A percentile compares a stretch with the other conserved stretches of the same genome.
Evolutionary conservation across 1,140 invertebrate genomes (phyloP).

Genomic region (Anastrepha obliqua): DNA sequence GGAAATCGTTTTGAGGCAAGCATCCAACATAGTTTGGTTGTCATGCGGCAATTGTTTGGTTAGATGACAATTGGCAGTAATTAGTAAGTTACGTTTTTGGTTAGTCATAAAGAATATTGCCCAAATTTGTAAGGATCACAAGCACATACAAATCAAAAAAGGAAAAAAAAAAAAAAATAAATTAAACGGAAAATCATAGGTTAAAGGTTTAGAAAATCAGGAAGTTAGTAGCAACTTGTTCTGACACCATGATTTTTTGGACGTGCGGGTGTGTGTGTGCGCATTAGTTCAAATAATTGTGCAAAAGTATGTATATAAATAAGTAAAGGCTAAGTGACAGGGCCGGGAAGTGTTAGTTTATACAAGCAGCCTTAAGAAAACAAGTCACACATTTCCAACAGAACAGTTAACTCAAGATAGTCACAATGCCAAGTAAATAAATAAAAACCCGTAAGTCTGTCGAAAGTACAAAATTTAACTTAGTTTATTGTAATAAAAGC

Average conservation of each 20-base stretch:
- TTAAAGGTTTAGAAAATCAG: background rate
- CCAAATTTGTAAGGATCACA: background rate
- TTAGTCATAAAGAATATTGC: background rate
- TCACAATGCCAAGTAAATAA: no score
- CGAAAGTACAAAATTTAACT: no score
- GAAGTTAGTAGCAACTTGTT: background rate
- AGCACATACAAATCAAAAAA: background rate
- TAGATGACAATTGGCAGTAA: background rate
- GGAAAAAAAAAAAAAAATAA: background rate
- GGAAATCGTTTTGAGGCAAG: background rate
- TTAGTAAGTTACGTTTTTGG: background rate
- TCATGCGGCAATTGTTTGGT: background rate
- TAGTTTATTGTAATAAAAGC: no score
- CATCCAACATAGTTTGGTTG: no score
- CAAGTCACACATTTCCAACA: no score
- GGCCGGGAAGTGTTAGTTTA: no score
- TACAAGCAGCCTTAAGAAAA: no score
- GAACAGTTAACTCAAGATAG: no score
- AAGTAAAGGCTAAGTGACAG: no score
- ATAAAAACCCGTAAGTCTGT: no score
- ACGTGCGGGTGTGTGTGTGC: background rate
- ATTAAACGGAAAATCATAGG: background rate
- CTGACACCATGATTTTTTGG: background rate
- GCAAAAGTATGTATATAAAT: no score
- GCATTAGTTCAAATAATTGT: background rate